Percentiles rank a stretch among this genome's conserved stretches.
These are phyloP conservation scores for Teleopsis dalmanni DNA, from an alignment of 1,140 invertebrate genomes.

Conservation along the genomic window DNA sequence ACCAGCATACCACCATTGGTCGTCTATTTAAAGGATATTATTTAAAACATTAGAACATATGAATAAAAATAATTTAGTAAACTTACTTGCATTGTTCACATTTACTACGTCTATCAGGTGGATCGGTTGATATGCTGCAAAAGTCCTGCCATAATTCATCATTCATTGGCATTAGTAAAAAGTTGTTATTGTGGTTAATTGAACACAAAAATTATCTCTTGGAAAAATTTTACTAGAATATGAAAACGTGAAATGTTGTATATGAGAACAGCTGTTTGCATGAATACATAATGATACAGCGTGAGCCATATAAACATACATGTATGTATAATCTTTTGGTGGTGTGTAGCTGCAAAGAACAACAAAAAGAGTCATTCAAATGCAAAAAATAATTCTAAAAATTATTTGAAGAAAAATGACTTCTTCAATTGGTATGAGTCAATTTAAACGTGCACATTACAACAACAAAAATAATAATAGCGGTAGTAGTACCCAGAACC, in stretches of 20 bases:
- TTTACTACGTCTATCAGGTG: constrained; percentile 59
- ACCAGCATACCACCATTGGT: constrained; percentile 83
- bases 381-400: too few relatives aligned
- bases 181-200: neutral
- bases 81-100: constrained; percentile 65
- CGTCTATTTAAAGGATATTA: constrained; percentile 53
- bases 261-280: neutral
- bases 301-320: too few relatives aligned
- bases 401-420: too few relatives aligned
- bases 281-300: too few relatives aligned
- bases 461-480: too few relatives aligned
- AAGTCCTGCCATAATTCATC: constrained; percentile 47
- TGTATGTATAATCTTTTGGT: too few relatives aligned
- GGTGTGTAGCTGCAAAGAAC: too few relatives aligned
- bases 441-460: too few relatives aligned
- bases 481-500: too few relatives aligned
- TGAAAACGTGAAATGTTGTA: neutral
- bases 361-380: too few relatives aligned
- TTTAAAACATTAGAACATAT: neutral
- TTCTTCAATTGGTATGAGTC: too few relatives aligned
- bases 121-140: constrained; percentile 62
- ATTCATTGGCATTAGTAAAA: neutral
- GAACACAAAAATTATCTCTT: neutral
- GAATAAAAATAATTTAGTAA: constrained; percentile 4
- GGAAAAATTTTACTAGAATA: neutral